These are phyloP conservation scores for Phlogophora meticulosa DNA, from an alignment of 2,888 invertebrate genomes.

Conservation along the genomic window DNA sequence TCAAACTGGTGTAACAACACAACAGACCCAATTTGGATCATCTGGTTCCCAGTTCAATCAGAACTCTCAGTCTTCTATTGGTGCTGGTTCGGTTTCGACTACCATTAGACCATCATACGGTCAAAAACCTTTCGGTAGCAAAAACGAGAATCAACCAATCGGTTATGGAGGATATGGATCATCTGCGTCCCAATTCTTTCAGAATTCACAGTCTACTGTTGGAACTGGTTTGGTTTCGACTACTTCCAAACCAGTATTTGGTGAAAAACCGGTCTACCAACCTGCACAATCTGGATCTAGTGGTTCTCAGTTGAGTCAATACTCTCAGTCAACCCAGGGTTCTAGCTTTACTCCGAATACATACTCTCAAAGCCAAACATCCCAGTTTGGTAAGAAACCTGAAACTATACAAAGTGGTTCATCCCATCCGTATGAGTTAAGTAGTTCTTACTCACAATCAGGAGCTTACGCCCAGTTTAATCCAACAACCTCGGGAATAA, in stretches of 20 bases:
- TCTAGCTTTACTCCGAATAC: constrained; percentile 27
- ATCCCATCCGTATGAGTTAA: constrained; percentile 26
- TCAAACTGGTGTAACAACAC: constrained; percentile 29
- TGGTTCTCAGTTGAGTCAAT: constrained; percentile 28
- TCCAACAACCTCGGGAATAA: constrained; percentile 19
- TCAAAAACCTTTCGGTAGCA: constrained; percentile 33
- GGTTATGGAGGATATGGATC: too few relatives aligned
- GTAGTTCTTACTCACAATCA: too few relatives aligned
- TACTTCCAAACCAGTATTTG: too few relatives aligned
- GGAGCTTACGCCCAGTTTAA: constrained; percentile 16
- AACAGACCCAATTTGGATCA: constrained; percentile 29
- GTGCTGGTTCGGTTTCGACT: constrained; percentile 5
- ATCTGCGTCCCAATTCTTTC: too few relatives aligned
- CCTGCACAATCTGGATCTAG: constrained; percentile 9
- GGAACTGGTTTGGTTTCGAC: too few relatives aligned
- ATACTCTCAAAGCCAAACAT: constrained; percentile 25
- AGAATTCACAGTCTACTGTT: too few relatives aligned
- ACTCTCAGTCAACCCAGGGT: constrained; percentile 20
- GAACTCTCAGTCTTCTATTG: constrained; percentile 12
- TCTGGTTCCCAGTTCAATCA: constrained; percentile 18
- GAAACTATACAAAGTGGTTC: constrained; percentile 20
- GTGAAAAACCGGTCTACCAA: too few relatives aligned
- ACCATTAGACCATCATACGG: constrained; percentile 16
- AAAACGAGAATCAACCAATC: too few relatives aligned
- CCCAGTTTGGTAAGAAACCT: constrained; percentile 22